Evolutionary conservation across 2,888 invertebrate species (phyloP).

Genomic region (Mesorhabditis spiculigera): DNA sequence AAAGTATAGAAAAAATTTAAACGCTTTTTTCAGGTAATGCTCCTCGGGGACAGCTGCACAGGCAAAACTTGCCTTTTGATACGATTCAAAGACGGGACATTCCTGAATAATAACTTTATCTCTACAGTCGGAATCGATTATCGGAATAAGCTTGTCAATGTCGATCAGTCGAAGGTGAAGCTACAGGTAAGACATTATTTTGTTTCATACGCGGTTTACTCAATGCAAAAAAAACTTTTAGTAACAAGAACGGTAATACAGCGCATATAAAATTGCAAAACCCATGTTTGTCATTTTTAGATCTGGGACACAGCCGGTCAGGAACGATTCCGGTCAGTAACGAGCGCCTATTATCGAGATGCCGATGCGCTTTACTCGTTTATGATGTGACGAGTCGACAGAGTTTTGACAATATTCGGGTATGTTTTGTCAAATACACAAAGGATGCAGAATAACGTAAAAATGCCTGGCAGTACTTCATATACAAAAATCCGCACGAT

Average conservation of each 20-base stretch:
- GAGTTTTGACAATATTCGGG: conserved; percentile 89
- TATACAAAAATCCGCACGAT: background rate
- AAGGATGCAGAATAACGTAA: too few species aligned
- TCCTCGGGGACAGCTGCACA: conserved; percentile 89
- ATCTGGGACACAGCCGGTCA: conserved; percentile 95
- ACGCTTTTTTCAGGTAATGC: conserved; percentile 95
- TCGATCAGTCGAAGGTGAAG: conserved; percentile 74
- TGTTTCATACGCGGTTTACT: too few species aligned
- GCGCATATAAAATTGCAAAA: background rate
- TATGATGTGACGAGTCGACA: conserved; percentile 92
- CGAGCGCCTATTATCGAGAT: conserved; percentile 88
- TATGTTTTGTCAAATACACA: conserved; percentile 41
- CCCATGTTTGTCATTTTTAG: conserved; percentile 41
- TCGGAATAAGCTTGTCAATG: conserved; percentile 68
- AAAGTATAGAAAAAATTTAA: too few species aligned
- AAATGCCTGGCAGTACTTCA: too few species aligned
- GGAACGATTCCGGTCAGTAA: conserved; percentile 85
- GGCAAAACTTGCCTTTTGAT: conserved; percentile 92
- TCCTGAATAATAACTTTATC: conserved; percentile 89
- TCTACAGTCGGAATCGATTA: conserved; percentile 96
- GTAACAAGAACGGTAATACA: too few species aligned
- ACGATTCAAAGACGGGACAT: conserved; percentile 87
- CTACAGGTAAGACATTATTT: conserved; percentile 68
- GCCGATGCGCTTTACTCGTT: conserved; percentile 86
- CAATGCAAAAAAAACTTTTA: too few species aligned